phyloP scores from a whole-genome alignment of 1,140 invertebrate species.

The Diploscapter pachys region DNA sequence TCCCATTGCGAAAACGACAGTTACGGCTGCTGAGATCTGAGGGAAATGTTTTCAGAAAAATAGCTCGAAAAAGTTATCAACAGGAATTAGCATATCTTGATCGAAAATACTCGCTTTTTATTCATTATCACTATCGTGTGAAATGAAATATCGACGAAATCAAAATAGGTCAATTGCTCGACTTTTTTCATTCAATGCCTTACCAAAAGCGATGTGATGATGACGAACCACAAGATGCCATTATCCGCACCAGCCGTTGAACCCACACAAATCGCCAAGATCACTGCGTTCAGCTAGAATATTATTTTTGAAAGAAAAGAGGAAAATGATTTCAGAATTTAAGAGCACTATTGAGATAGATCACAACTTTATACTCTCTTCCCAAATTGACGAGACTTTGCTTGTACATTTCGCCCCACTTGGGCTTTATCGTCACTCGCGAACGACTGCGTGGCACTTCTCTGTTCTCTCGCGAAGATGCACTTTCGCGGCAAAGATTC shows the following conservation, averaged over 20 bases:
- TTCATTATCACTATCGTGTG: too few species aligned
- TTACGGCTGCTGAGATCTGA: constrained; percentile 29
- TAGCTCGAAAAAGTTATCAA: not conserved
- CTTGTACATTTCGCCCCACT: too few species aligned
- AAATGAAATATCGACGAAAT: too few species aligned
- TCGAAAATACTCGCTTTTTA: not conserved
- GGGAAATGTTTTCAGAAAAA: not conserved
- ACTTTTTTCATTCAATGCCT: too few species aligned
- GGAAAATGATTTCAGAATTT: not conserved
- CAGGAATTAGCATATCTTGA: not conserved
- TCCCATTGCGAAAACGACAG: constrained; percentile 27
- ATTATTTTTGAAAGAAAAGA: not conserved
- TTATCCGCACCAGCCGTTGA: constrained; percentile 23
- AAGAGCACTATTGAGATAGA: not conserved
- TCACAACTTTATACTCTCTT: not conserved
- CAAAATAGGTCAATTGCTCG: too few species aligned
- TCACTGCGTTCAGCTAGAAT: constrained; percentile 24
- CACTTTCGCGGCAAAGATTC: too few species aligned
- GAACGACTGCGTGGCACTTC: too few species aligned
- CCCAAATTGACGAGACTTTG: too few species aligned
- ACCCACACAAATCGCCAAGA: constrained; percentile 27
- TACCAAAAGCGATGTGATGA: constrained; percentile 17
- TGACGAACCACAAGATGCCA: constrained; percentile 24
- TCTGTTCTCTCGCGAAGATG: too few species aligned
- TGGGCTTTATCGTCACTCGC: too few species aligned